Evolutionary conservation across 2,888 invertebrate genomes (phyloP), one percentile per base, ranked within the genome.

Genomic region (Geophilus truncorum): DNA sequence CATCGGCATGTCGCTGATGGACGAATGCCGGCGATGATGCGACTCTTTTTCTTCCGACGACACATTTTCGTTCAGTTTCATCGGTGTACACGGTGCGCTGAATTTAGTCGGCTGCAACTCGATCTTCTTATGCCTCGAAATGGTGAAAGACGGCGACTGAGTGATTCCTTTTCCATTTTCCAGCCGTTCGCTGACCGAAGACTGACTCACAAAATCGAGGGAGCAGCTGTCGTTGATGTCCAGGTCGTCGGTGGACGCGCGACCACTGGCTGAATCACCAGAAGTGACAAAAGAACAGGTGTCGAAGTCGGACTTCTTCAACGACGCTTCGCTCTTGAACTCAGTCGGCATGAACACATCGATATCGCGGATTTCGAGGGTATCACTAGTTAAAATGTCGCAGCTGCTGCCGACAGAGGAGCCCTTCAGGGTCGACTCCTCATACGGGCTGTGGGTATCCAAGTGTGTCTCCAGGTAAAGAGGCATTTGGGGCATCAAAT

Each of bases 121-220:
- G 83, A 91, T 91, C 86, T 90, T 91, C 83, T 90, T 87, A 86
- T 91, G 91, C 84, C 90, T 89, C 81, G 90, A 90, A 82, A 91
- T 85, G 57, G 91, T 91, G 86, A 91, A 91, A 79, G 90, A 82
- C 28, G 80, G 76, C 12, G 80, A 78, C 57, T 40, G 57, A 15
- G 34, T n/a, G 32, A 36, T 18, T 0, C 23, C 23, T 30, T 32
- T 32, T 36, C 36, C 36, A 23, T 25, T 77, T 36, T 23, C 32
- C 0, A 36, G 1, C 23, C 23, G 32, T 18, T 77, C 36, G 15
- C 36, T 36, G 18, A 36, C 18, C 12, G 23, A 30, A 1, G 77
- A 5, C 5, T 30, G 23, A 18, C 34, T 36, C n/a, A 23, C 23
- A 23, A 32, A 23, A 12, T 34, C 34, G 12, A 51, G 18, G 18